Evolutionary conservation across 2,888 invertebrate genomes (phyloP), one percentile per base, ranked within the genome.

Genomic region (Theristus sp.): DNA sequence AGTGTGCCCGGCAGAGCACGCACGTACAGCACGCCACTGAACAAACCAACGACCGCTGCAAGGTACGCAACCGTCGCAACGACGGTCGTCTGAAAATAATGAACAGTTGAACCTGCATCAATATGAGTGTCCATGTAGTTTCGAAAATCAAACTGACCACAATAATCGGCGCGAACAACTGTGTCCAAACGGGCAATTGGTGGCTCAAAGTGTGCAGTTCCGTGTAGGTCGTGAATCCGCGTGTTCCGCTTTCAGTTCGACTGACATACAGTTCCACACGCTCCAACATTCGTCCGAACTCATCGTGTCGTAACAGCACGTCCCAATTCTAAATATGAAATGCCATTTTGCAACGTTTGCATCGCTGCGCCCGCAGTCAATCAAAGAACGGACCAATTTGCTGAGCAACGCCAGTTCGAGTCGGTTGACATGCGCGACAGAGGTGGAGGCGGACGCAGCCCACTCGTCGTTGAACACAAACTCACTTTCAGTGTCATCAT

Each of bases 391-490:
- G 67, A 75, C 91, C 73, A 96, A 87, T 65, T 90, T 90, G 68
- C 81, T 80, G 26, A 94, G 82, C 78, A 94, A 91, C 70, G 88
- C 84, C 62, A 83, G 80, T 80, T 96, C 94, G 61, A 91, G 78
- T 72, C 82, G 79, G 74, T 89, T 89, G 61, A 96, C 80, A 68
- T 84, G 80, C 61, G 81, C 80, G 28, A 84, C 79, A 63, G 82
- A 80, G 66, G 89, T 79, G 62, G 84, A 83, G 22, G 85, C 87
- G 53, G 88, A 86, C 63, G 82, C 81, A 22, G 94, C 91, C 93
- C 94, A 96, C 77, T 91, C 89, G 61, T 85, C 84, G 72, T 89
- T 84, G 73, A 86, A 83, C 65, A 89, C 87, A 75, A 89, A 89
- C 72, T 90, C 90, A 65, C 87, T 85, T 72, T 88, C 87, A 52